Conservation (phyloP, 1,140 invertebrate species). For the Drosophila equinoxialis region DNA sequence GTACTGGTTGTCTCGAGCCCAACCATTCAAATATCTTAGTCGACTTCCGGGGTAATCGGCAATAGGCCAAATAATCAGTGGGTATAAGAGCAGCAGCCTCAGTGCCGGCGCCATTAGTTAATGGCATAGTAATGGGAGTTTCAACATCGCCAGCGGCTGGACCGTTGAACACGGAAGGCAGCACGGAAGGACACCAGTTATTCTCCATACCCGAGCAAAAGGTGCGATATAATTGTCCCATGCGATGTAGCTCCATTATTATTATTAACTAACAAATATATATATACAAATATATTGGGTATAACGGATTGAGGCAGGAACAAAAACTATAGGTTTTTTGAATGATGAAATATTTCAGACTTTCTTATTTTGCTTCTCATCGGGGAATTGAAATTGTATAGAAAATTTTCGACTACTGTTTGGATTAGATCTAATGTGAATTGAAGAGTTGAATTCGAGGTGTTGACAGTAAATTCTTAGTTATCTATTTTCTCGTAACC, state of each 20-base stretch:
- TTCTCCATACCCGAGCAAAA: neutral
- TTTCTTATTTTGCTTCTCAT: neutral
- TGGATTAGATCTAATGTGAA: neutral
- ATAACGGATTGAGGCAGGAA: neutral
- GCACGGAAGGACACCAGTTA: neutral
- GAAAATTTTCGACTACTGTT: slow-evolving; percentile 9
- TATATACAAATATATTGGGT: neutral
- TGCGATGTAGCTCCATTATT: neutral
- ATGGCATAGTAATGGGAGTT: too few species aligned
- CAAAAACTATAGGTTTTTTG: neutral
- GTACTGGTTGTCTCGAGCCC: slow-evolving; percentile 8
- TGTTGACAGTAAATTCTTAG: neutral
- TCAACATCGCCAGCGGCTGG: neutral
- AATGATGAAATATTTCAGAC: neutral
- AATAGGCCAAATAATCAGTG: neutral
- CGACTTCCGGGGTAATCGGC: neutral
- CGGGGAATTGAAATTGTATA: too few species aligned
- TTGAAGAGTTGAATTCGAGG: neutral
- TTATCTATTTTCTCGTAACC: neutral
- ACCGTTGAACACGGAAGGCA: neutral
- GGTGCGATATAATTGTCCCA: neutral
- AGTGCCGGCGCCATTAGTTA: neutral
- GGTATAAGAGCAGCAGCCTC: slow-evolving; percentile 4
- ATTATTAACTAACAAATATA: neutral
- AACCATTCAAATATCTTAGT: slow-evolving; percentile 22